A percentile compares a stretch with the other conserved stretches of the same genome.
These are phyloP conservation scores for Dicerorhinus sumatrensis DNA, from an alignment of 2,113 vertebrate species.

Conservation along the genomic window DNA sequence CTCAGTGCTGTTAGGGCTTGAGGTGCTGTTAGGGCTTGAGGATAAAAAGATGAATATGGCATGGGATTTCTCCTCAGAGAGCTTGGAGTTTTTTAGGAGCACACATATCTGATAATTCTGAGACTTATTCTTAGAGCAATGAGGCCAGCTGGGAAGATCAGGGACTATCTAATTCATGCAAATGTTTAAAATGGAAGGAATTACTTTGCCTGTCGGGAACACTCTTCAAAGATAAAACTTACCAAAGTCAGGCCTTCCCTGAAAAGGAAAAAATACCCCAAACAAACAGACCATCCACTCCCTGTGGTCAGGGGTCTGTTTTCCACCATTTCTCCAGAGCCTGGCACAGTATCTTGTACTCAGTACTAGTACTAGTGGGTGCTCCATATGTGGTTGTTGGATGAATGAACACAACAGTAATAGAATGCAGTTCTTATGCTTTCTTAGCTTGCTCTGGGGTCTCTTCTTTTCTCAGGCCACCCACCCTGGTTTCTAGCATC, in stretches of 20 bases:
- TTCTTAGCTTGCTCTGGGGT: slow-evolving; percentile 34
- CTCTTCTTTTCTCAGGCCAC: slow-evolving; percentile 7
- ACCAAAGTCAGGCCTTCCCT: slow-evolving; percentile 66
- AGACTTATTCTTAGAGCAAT: neutral
- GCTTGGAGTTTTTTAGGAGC: neutral
- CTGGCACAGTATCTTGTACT: neutral
- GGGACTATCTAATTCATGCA: neutral
- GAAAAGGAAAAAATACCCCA: slow-evolving; percentile 25
- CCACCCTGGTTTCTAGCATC: neutral
- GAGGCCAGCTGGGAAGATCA: slow-evolving; percentile 40
- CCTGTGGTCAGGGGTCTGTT: neutral
- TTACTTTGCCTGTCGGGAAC: neutral
- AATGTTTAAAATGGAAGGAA: slow-evolving; percentile 13
- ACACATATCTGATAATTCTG: neutral
- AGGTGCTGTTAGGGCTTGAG: neutral
- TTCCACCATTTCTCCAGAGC: neutral
- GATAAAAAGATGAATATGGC: neutral
- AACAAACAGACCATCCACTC: neutral
- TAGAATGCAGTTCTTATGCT: neutral
- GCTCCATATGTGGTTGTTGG: no score
- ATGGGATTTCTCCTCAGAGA: neutral
- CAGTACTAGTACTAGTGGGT: neutral
- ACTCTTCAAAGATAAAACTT: slow-evolving; percentile 61
- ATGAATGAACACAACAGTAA: neutral
- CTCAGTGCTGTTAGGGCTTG: neutral